phyloP scores from a whole-genome alignment of 2,888 invertebrate genomes.

The Diarsia rubi region DNA sequence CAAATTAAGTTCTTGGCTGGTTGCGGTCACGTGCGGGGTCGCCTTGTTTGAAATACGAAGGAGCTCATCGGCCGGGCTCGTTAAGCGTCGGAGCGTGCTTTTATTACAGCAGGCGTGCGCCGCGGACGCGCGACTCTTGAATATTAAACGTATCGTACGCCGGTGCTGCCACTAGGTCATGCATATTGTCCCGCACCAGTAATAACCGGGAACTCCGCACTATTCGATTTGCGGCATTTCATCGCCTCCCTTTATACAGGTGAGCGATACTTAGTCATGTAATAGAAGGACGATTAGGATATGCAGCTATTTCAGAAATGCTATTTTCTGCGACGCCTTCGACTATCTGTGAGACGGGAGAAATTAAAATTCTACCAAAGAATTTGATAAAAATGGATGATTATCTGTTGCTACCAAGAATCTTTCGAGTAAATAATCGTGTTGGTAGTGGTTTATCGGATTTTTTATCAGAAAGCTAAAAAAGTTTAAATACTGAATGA shows the following conservation, averaged over 20 bases:
- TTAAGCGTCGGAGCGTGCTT: conserved; percentile 90
- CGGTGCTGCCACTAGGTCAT: conserved; percentile 83
- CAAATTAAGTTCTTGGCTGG: conserved; percentile 82
- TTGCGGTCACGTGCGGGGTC: conserved; percentile 86
- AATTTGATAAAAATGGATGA: neutral
- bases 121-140: conserved; percentile 85
- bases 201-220: conserved; percentile 78
- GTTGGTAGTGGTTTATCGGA: neutral
- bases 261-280: conserved; percentile 37
- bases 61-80: conserved; percentile 89
- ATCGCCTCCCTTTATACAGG: conserved; percentile 40
- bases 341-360: neutral
- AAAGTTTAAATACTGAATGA: neutral
- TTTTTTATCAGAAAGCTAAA: neutral
- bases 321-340: neutral
- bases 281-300: conserved; percentile 12
- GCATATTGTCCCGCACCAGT: conserved; percentile 83
- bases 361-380: neutral
- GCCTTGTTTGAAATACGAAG: conserved; percentile 90
- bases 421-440: neutral
- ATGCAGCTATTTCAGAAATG: conserved; percentile 19
- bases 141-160: conserved; percentile 83
- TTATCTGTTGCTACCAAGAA: neutral
- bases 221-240: conserved; percentile 71
- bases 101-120: conserved; percentile 88